Evolutionary conservation across 2,113 vertebrate species (phyloP).

Genomic region (Odocoileus virginianus): DNA sequence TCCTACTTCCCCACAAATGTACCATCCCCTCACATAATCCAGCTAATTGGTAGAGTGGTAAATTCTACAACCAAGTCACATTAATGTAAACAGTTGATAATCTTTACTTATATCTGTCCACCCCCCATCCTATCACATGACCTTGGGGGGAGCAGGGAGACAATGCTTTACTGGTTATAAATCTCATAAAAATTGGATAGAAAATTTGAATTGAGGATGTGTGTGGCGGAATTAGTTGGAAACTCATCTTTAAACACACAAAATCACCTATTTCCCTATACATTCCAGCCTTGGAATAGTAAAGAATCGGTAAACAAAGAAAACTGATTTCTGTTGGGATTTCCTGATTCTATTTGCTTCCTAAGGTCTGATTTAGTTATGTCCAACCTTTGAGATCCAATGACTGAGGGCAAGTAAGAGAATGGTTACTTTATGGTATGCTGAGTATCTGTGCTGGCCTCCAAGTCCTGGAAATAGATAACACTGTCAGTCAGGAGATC

Average conservation of each 20-base stretch:
- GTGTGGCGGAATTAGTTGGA: background rate
- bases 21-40: background rate
- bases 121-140: background rate
- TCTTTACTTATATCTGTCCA: background rate
- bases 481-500: background rate
- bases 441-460: background rate
- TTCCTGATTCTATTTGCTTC: constrained; percentile 11
- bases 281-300: background rate
- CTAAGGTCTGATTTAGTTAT: background rate
- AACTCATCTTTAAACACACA: constrained; percentile 9
- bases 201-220: background rate
- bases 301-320: background rate
- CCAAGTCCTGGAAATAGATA: background rate
- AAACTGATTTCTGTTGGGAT: background rate
- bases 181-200: background rate
- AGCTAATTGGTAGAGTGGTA: background rate
- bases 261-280: background rate
- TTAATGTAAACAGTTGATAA: background rate
- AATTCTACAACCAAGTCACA: background rate
- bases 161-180: background rate
- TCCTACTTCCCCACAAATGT: background rate
- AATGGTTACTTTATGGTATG: background rate
- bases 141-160: background rate
- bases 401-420: background rate
- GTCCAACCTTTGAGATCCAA: background rate